Conservation (phyloP, 2,888 invertebrate genomes). For the Pseudolycoriella hygida region DNA sequence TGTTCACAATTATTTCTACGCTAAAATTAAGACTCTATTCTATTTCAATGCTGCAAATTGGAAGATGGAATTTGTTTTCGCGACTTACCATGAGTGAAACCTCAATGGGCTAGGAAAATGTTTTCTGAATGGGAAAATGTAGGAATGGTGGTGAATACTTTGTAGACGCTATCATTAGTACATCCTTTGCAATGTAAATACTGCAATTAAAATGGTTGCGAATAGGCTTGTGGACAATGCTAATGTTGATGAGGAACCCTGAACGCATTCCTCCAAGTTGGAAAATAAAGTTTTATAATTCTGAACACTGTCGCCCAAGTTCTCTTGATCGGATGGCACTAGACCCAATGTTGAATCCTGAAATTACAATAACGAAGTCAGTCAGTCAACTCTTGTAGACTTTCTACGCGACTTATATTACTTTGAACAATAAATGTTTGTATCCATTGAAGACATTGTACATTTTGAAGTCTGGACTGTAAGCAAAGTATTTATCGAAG, state of each 20-base stretch:
- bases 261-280: conserved; percentile 25
- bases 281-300: conserved; percentile 39
- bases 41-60: too few species aligned
- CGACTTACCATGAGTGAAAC: too few species aligned
- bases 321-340: conserved; percentile 26
- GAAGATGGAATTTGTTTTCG: too few species aligned
- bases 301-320: conserved; percentile 26
- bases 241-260: conserved; percentile 6
- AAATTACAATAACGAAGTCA: conserved; percentile 10
- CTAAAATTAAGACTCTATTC: too few species aligned
- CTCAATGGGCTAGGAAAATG: too few species aligned
- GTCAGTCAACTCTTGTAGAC: too few species aligned
- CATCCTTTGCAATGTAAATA: too few species aligned
- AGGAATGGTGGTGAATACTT: too few species aligned
- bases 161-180: too few species aligned
- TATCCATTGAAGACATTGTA: conserved; percentile 38
- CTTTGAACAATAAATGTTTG: conserved; percentile 40
- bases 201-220: not conserved
- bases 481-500: conserved; percentile 13
- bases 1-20: too few species aligned
- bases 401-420: too few species aligned
- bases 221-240: not conserved
- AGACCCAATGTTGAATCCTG: conserved; percentile 39
- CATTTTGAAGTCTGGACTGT: conserved; percentile 31
- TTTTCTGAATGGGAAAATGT: too few species aligned